Conservation (phyloP, 1,140 invertebrate species). For the Drosophila ercepeae region DNA sequence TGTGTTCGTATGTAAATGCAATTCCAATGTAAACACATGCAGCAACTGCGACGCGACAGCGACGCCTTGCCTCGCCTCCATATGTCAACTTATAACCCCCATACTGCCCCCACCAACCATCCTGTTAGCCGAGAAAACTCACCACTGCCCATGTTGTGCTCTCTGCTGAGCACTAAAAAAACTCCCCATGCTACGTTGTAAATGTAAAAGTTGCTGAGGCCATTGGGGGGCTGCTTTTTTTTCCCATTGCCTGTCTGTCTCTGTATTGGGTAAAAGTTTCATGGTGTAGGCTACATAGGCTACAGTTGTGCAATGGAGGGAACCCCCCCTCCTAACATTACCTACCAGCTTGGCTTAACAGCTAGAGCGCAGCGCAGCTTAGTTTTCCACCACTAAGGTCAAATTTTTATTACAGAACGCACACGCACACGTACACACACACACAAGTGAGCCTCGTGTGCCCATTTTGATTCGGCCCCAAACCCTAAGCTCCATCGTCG, state of each 20-base stretch:
- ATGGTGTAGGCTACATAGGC: constrained; percentile 1
- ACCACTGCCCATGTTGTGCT: constrained; percentile 30
- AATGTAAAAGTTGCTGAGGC: constrained; percentile 54
- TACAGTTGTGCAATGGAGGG: constrained; percentile 29
- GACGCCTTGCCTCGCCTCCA: constrained; percentile 6
- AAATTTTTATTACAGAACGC: constrained; percentile 54
- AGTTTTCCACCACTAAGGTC: constrained; percentile 53
- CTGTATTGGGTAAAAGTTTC: constrained; percentile 24
- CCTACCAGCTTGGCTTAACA: constrained; percentile 13
- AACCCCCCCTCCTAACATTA: constrained; percentile 12
- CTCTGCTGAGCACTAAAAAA: constrained; percentile 28
- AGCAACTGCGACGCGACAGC: constrained; percentile 6
- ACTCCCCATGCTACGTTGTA: constrained; percentile 60
- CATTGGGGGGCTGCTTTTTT: constrained; percentile 12
- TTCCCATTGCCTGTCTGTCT: neutral
- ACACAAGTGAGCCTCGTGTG: constrained; percentile 23
- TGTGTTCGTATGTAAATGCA: constrained; percentile 22
- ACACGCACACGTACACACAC: neutral
- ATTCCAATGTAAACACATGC: constrained; percentile 23
- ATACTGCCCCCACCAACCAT: constrained; percentile 4
- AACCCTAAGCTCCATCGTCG: constrained; percentile 19
- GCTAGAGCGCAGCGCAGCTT: constrained; percentile 9
- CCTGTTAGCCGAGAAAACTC: constrained; percentile 21
- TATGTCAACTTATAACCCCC: constrained; percentile 13
- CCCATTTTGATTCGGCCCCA: constrained; percentile 49